Conservation (phyloP, 1,140 invertebrate genomes). For the Antheraea pernyi region DNA sequence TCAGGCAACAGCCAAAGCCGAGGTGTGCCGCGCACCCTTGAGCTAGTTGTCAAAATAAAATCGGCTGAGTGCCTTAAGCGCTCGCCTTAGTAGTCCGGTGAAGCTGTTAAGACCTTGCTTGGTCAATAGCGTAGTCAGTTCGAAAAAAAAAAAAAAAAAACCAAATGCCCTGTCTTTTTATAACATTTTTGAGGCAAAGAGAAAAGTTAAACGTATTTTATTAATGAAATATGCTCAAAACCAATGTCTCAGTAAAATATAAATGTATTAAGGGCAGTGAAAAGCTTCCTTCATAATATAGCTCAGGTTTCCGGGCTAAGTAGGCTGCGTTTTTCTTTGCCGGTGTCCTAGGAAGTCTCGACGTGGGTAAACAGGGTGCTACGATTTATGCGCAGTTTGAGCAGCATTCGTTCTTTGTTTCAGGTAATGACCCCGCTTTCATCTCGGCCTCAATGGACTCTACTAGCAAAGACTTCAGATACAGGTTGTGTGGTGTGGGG, state of each 20-base stretch:
- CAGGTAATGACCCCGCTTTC: slow-evolving; percentile 76
- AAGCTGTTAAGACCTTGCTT: too few relatives aligned
- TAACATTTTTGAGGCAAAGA: too few relatives aligned
- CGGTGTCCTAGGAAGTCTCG: slow-evolving; percentile 57
- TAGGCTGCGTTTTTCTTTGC: slow-evolving; percentile 73
- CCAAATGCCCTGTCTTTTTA: too few relatives aligned
- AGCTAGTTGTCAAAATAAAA: too few relatives aligned
- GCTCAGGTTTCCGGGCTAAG: slow-evolving; percentile 49
- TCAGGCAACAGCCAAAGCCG: too few relatives aligned
- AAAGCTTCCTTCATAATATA: slow-evolving; percentile 49
- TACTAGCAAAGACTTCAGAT: slow-evolving; percentile 55
- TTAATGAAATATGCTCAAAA: neutral
- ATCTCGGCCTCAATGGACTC: slow-evolving; percentile 64
- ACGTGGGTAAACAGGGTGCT: slow-evolving; percentile 67
- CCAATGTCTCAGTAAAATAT: slow-evolving; percentile 1
- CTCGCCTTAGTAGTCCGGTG: too few relatives aligned
- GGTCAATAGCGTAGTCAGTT: too few relatives aligned
- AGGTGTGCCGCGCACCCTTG: too few relatives aligned
- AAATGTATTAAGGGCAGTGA: slow-evolving; percentile 43
- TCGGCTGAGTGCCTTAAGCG: too few relatives aligned
- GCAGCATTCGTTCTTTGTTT: slow-evolving; percentile 71
- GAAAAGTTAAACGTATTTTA: too few relatives aligned
- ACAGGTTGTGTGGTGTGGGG: slow-evolving; percentile 38
- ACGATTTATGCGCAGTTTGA: slow-evolving; percentile 71
- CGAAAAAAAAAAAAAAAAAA: too few relatives aligned